Conservation (phyloP, 2,113 vertebrate genomes). For the Lepus europaeus region DNA sequence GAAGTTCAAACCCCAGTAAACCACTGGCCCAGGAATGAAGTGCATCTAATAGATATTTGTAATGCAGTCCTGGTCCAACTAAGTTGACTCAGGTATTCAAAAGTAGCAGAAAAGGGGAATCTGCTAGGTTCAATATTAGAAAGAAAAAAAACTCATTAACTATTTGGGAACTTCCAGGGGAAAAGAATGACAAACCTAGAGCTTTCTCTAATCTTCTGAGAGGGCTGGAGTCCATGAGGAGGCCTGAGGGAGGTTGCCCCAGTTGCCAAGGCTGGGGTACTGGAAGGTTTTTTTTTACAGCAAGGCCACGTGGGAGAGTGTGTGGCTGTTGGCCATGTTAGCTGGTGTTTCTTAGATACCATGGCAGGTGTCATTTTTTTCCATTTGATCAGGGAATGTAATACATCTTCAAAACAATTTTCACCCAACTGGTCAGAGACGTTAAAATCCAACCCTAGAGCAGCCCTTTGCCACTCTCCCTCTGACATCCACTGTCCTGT, state of each 20-base stretch:
- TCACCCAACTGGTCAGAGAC: slow-evolving; percentile 83
- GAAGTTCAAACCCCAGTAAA: slow-evolving; percentile 75
- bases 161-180: slow-evolving; percentile 83
- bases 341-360: slow-evolving; percentile 89
- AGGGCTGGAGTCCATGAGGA: slow-evolving; percentile 85
- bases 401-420: slow-evolving; percentile 91
- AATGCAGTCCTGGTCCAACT: slow-evolving; percentile 58
- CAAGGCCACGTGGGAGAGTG: slow-evolving; percentile 82
- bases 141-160: slow-evolving; percentile 84
- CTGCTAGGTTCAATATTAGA: slow-evolving; percentile 82
- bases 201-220: slow-evolving; percentile 80
- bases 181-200: slow-evolving; percentile 74
- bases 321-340: slow-evolving; percentile 87
- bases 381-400: slow-evolving; percentile 90
- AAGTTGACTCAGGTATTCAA: slow-evolving; percentile 78
- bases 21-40: not conserved
- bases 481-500: slow-evolving; percentile 29
- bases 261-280: slow-evolving; percentile 83
- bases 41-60: slow-evolving; percentile 42
- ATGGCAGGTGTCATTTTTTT: slow-evolving; percentile 90
- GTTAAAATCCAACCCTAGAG: slow-evolving; percentile 81
- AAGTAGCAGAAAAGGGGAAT: slow-evolving; percentile 77
- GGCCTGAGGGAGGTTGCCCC: slow-evolving; percentile 81
- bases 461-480: slow-evolving; percentile 35
- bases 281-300: slow-evolving; percentile 82